Conservation (phyloP, 2,113 vertebrate genomes). For the Ariopsis seemanni region DNA sequence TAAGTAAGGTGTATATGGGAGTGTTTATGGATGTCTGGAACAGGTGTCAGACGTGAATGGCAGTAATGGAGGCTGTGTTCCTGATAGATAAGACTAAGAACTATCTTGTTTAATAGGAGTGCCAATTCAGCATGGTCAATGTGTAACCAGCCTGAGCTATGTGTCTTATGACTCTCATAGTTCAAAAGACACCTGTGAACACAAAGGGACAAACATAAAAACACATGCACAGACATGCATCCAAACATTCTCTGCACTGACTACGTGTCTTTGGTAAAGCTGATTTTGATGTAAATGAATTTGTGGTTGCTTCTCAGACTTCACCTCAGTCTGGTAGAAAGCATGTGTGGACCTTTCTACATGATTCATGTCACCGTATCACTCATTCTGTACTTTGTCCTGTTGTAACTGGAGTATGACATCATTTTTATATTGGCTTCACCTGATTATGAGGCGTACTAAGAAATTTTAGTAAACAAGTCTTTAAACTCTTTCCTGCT, state of each 20-base stretch:
- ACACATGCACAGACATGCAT: constrained; percentile 12
- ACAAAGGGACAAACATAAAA: constrained; percentile 1
- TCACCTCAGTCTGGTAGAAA: constrained; percentile 1
- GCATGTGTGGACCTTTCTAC: background rate
- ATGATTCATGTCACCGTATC: constrained; percentile 14
- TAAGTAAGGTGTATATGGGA: constrained; percentile 24
- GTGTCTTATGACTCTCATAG: constrained; percentile 17
- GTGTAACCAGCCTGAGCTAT: constrained; percentile 12
- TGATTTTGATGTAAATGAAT: constrained; percentile 15
- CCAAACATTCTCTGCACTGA: constrained; percentile 3
- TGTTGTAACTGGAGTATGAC: constrained; percentile 47
- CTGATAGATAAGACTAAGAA: constrained; percentile 61
- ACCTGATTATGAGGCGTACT: constrained; percentile 21
- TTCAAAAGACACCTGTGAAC: constrained; percentile 27
- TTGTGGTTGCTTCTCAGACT: constrained; percentile 31
- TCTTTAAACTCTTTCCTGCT: constrained; percentile 34
- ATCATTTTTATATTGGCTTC: constrained; percentile 28
- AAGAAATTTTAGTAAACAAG: constrained; percentile 36
- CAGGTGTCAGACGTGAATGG: constrained; percentile 46
- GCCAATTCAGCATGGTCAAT: constrained; percentile 40
- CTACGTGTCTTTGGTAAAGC: constrained; percentile 1
- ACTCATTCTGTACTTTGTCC: constrained; percentile 35
- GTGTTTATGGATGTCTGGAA: constrained; percentile 51
- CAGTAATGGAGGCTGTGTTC: constrained; percentile 56
- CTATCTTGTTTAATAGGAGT: constrained; percentile 24